Conservation (phyloP, 2,797 vertebrate species). For the Remorina albescens region DNA sequence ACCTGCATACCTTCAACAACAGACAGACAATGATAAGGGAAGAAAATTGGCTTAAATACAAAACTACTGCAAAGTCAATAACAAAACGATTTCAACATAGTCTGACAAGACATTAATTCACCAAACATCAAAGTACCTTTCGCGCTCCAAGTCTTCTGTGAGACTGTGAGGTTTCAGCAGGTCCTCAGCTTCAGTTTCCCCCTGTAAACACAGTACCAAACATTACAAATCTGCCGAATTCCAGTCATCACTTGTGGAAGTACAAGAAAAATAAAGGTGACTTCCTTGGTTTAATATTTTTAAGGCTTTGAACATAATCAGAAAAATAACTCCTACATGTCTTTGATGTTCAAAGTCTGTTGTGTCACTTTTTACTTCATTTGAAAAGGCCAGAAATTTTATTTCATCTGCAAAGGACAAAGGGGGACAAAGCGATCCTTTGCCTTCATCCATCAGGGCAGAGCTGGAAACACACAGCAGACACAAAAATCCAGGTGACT, state of each 20-base stretch:
- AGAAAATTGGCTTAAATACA: not conserved
- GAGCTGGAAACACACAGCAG: conserved; percentile 53
- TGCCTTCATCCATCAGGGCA: conserved; percentile 21
- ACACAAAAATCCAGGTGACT: not conserved
- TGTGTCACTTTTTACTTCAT: conserved; percentile 1
- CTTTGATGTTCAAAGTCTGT: conserved; percentile 3
- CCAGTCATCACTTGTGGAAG: conserved; percentile 24
- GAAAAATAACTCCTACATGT: conserved; percentile 37
- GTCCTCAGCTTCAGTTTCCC: conserved; percentile 35
- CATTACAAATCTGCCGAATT: not conserved
- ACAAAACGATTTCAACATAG: not conserved
- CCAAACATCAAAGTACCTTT: conserved; percentile 41
- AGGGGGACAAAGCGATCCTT: not conserved
- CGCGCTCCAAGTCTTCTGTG: not conserved
- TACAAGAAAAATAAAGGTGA: not conserved
- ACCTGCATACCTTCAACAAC: conserved; percentile 29
- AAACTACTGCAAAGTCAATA: not conserved
- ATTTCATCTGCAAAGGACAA: conserved; percentile 76
- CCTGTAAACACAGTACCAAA: conserved; percentile 51
- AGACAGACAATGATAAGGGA: not conserved
- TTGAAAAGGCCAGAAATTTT: conserved; percentile 39
- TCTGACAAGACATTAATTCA: not conserved
- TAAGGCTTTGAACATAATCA: not conserved
- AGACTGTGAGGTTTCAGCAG: conserved; percentile 6
- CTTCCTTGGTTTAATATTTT: not conserved